Conservation (phyloP, 1,140 invertebrate genomes). For the Lordiphosa mommai region DNA sequence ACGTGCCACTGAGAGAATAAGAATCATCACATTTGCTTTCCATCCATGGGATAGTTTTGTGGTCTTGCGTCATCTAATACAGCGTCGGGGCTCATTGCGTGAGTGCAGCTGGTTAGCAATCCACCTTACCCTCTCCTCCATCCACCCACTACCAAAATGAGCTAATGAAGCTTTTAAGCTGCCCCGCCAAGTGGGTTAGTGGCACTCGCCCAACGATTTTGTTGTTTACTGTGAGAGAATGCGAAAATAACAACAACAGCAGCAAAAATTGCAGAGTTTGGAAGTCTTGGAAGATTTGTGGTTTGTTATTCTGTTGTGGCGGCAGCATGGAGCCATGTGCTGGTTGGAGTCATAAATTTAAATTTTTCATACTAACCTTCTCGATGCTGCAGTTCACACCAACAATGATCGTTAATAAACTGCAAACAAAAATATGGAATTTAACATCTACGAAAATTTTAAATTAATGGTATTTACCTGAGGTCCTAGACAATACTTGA, state of each 20-base stretch:
- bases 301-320: constrained; percentile 23
- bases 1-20: constrained; percentile 39
- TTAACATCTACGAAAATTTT: not conserved
- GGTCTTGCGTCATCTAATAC: constrained; percentile 47
- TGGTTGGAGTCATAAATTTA: constrained; percentile 4
- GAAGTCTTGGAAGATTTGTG: constrained; percentile 14
- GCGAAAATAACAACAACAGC: constrained; percentile 15
- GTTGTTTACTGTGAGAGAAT: constrained; percentile 44
- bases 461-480: constrained; percentile 13
- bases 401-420: constrained; percentile 85
- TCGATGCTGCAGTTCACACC: constrained; percentile 82
- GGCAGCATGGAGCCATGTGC: constrained; percentile 3
- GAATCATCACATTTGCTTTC: constrained; percentile 11
- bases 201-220: constrained; percentile 43
- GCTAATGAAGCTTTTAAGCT: constrained; percentile 49
- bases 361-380: constrained; percentile 53
- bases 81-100: constrained; percentile 37
- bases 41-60: constrained; percentile 34
- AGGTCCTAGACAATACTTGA: constrained; percentile 82
- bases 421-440: constrained; percentile 43
- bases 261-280: constrained; percentile 32
- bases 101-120: constrained; percentile 48
- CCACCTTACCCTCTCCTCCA: not conserved
- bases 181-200: constrained; percentile 60
- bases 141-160: constrained; percentile 20